A percentile compares a stretch with the other conserved stretches of the same genome.
These are phyloP conservation scores for Orthonyx spaldingii DNA, from an alignment of 2,113 vertebrate species.

Conservation along the genomic window DNA sequence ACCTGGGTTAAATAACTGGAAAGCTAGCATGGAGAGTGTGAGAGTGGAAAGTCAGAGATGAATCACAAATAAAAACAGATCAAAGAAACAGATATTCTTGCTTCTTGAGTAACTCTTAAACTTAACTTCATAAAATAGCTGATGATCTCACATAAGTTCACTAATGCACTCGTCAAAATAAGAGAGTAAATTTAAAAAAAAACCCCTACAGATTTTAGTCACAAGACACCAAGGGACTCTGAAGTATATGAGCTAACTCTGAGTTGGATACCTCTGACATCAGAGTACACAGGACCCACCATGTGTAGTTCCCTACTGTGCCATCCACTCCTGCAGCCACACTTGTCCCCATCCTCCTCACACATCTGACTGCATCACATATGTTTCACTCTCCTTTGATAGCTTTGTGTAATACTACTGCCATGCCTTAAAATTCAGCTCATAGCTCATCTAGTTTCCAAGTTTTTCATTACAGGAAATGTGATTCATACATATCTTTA, in stretches of 20 bases:
- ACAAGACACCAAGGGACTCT: neutral
- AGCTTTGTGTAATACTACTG: neutral
- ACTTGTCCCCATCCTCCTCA: neutral
- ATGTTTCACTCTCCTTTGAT: neutral
- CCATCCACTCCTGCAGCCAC: neutral
- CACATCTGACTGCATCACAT: neutral
- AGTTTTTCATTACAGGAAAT: slow-evolving; percentile 32
- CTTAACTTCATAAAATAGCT: neutral
- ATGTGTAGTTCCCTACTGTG: neutral
- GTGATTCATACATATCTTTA: slow-evolving; percentile 16
- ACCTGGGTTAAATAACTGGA: neutral
- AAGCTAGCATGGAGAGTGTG: neutral
- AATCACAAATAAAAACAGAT: neutral
- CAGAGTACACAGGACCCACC: neutral
- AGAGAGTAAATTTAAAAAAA: neutral
- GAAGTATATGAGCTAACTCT: neutral
- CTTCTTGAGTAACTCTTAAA: neutral
- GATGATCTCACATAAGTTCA: neutral
- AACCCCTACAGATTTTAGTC: neutral
- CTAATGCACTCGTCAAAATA: neutral
- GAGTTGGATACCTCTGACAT: neutral
- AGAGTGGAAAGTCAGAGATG: neutral
- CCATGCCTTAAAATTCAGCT: slow-evolving; percentile 9
- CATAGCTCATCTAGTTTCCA: slow-evolving; percentile 14
- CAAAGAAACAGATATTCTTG: neutral